Evolutionary conservation across 2,888 invertebrate species (phyloP).

Genomic region (Brassicogethes aeneus): DNA sequence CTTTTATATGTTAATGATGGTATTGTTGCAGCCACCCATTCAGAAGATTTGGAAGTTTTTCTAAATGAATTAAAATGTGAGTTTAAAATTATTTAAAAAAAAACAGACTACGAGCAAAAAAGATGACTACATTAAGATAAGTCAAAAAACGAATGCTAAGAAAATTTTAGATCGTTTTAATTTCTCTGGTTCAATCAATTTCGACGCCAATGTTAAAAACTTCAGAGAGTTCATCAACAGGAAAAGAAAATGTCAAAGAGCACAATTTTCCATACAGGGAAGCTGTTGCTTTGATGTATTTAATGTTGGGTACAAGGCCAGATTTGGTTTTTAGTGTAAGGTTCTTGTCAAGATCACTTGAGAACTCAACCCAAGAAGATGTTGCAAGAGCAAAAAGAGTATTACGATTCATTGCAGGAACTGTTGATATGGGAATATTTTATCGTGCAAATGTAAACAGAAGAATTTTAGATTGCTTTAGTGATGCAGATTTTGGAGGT

Average conservation of each 20-base stretch:
- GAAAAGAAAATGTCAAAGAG: slow-evolving; percentile 3
- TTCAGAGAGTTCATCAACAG: slow-evolving; percentile 14
- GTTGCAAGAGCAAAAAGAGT: slow-evolving; percentile 24
- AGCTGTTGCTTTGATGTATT: slow-evolving; percentile 8
- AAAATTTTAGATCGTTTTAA: slow-evolving; percentile 8
- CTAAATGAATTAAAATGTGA: slow-evolving; percentile 9
- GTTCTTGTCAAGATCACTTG: slow-evolving; percentile 18
- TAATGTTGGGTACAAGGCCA: slow-evolving; percentile 9
- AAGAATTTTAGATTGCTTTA: slow-evolving; percentile 18
- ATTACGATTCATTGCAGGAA: slow-evolving; percentile 25
- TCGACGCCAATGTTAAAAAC: slow-evolving; percentile 24
- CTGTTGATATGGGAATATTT: slow-evolving; percentile 18
- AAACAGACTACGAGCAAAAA: slow-evolving; percentile 9
- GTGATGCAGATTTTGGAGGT: slow-evolving; percentile 32
- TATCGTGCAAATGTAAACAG: slow-evolving; percentile 10
- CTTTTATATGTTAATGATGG: slow-evolving; percentile 31
- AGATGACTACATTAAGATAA: slow-evolving; percentile 3
- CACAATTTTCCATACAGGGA: slow-evolving; percentile 6
- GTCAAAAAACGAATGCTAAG: slow-evolving; percentile 5
- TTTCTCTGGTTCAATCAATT: slow-evolving; percentile 8
- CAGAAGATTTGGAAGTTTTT: slow-evolving; percentile 9
- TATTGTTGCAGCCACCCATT: slow-evolving; percentile 15
- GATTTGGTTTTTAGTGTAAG: slow-evolving; percentile 21
- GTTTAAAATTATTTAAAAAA: slow-evolving; percentile 9
- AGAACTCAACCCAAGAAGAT: slow-evolving; percentile 21